Base-by-base conservation (phyloP, 2,113 vertebrate genomes). In the Acanthochromis polyacanthus region DNA sequence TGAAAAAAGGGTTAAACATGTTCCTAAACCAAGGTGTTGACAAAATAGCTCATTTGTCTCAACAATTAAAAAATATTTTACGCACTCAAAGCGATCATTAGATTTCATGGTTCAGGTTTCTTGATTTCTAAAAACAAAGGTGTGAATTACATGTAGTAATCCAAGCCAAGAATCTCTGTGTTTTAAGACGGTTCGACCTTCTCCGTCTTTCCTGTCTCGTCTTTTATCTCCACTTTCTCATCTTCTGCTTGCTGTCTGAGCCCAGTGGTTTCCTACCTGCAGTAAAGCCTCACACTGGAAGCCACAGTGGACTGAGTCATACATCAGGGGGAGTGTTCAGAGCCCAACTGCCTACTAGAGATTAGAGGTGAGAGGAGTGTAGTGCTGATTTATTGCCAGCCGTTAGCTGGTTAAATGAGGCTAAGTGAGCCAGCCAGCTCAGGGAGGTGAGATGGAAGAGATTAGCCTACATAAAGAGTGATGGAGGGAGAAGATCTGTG, bases 361-460 rank as follows among this genome's bases (percentile, higher is more conserved):
- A 85, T 83, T 75, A 84, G 81, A 82, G 72, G 71, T 46, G 56
- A 78, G 71, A 75, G 72, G 81, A 75, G 86, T 60, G 81, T 86
- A 77, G 32, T n/a, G 60, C 76, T 88, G 88, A 93, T 90, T 89
- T 89, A 92, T 90, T 75, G 72, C 81, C 11, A 50, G 63, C 81
- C 52, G 28, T 91, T 83, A 85, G 70, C 78, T 90, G 88, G 83
- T 84, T 89, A 92, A 92, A 93, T 81, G 82, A 90, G 86, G 88
- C 84, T 81, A 88, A 91, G 83, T 90, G 85, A 85, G 78, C 50
- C 2, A 79, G 75, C 78, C 66, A 68, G 73, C 63, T 67, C 61
- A 30, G 70, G 69, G 82, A 88, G 80, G 85, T 63, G 90, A 81
- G 88, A 88, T 92, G 88, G 80, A 90, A 82, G 76, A 90, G 90